These are phyloP conservation scores for Rhogogaster chlorosoma DNA, from an alignment of 2,888 invertebrate genomes.

Conservation along the genomic window DNA sequence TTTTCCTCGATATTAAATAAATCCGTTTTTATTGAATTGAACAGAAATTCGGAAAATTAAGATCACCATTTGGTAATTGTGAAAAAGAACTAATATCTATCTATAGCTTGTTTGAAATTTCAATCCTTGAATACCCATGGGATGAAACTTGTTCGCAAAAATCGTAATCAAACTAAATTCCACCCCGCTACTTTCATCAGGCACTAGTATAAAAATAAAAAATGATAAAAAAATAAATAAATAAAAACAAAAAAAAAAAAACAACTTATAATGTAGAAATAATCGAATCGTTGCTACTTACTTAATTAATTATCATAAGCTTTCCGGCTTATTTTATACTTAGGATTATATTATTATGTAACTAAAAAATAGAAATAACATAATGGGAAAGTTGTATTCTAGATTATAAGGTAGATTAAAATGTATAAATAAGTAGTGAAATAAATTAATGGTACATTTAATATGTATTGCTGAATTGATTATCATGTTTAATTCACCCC, in stretches of 20 bases:
- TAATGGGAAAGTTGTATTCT: conserved; percentile 77
- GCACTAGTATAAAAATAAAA: neutral
- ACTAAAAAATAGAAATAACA: conserved; percentile 61
- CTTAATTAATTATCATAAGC: conserved; percentile 64
- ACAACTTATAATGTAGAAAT: conserved; percentile 51
- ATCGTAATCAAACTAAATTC: neutral
- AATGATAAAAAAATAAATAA: neutral
- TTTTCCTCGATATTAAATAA: neutral
- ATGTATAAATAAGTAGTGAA: conserved; percentile 76
- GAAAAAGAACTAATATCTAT: neutral
- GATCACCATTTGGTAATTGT: neutral
- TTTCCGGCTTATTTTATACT: conserved; percentile 77
- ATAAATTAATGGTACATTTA: conserved; percentile 68
- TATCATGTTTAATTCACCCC: neutral
- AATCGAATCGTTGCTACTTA: conserved; percentile 76
- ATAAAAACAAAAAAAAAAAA: neutral
- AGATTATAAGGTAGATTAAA: conserved; percentile 74
- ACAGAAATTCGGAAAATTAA: neutral
- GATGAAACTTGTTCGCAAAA: neutral
- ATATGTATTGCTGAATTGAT: conserved; percentile 8
- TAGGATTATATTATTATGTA: conserved; percentile 68
- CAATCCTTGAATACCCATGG: neutral
- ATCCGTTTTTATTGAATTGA: neutral
- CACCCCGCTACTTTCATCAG: neutral
- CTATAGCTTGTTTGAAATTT: neutral